Percentiles rank a stretch among this genome's conserved stretches.
Conservation (phyloP, 2,797 vertebrate genomes). For the Erpetoichthys calabaricus region DNA sequence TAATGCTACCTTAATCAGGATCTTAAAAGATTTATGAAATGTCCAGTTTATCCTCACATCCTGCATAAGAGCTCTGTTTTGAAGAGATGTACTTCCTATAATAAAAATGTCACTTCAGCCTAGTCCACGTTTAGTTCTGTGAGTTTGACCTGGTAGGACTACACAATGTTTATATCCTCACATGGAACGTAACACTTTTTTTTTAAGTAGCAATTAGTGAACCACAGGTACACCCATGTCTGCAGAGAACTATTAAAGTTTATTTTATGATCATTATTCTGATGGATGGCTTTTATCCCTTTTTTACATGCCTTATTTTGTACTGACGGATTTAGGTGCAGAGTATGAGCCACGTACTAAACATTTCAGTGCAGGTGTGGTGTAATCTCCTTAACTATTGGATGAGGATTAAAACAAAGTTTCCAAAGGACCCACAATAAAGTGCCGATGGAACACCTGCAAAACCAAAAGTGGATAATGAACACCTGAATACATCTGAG, state of each 20-base stretch:
- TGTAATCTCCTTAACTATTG: constrained; percentile 42
- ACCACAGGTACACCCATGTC: neutral
- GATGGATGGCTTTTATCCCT: neutral
- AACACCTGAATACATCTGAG: constrained; percentile 67
- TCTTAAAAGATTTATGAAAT: no score
- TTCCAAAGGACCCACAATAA: constrained; percentile 38
- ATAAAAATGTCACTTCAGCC: no score
- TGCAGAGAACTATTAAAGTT: neutral
- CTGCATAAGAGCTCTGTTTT: no score
- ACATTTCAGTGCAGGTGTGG: constrained; percentile 49
- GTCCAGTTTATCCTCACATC: no score
- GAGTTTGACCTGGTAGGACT: no score
- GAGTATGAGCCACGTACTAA: constrained; percentile 39
- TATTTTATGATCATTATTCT: neutral
- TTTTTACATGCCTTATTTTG: constrained; percentile 21
- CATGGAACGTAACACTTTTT: no score
- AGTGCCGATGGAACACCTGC: constrained; percentile 43
- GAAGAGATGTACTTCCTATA: no score
- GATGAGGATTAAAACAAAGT: constrained; percentile 46
- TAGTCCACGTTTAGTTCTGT: no score
- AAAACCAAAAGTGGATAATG: constrained; percentile 41
- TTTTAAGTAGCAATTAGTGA: neutral
- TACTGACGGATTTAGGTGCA: constrained; percentile 30
- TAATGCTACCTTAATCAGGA: no score
- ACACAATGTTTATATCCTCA: no score